These are phyloP conservation scores for Philotrypesis tridentata DNA, from an alignment of 1,140 invertebrate species.

Conservation along the genomic window DNA sequence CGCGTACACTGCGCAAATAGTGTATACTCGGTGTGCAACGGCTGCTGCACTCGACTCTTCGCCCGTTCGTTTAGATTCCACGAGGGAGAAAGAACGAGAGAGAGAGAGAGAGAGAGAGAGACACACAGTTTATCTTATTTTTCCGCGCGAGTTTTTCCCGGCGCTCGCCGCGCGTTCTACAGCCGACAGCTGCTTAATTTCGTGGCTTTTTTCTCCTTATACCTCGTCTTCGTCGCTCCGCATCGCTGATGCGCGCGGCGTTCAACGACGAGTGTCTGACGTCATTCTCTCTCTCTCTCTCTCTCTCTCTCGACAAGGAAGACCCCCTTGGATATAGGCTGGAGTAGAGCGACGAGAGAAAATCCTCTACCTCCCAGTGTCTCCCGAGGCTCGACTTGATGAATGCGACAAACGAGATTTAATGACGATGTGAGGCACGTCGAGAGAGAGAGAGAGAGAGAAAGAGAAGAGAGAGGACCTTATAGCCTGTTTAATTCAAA, in stretches of 20 bases:
- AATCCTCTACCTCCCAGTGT: too few relatives aligned
- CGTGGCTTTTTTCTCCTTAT: too few relatives aligned
- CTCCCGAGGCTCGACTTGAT: not conserved
- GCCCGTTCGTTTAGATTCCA: not conserved
- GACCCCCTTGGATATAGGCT: not conserved
- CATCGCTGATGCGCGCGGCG: not conserved
- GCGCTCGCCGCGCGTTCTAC: too few relatives aligned
- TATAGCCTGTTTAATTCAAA: not conserved
- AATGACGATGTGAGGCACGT: not conserved
- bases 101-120: too few relatives aligned
- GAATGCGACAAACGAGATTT: slow-evolving; percentile 5
- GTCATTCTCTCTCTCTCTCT: not conserved
- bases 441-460: not conserved
- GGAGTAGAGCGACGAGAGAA: too few relatives aligned
- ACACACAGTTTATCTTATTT: not conserved
- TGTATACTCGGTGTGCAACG: too few relatives aligned
- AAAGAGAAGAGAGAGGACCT: not conserved
- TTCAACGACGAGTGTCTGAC: too few relatives aligned
- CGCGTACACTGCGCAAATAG: too few relatives aligned
- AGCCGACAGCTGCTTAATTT: not conserved
- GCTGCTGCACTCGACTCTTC: not conserved
- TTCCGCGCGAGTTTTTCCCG: too few relatives aligned
- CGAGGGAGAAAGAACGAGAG: too few relatives aligned
- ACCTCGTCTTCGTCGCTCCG: too few relatives aligned
- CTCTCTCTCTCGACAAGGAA: not conserved